These are phyloP conservation scores for Willisornis vidua DNA, from an alignment of 2,113 vertebrate genomes.

Conservation along the genomic window DNA sequence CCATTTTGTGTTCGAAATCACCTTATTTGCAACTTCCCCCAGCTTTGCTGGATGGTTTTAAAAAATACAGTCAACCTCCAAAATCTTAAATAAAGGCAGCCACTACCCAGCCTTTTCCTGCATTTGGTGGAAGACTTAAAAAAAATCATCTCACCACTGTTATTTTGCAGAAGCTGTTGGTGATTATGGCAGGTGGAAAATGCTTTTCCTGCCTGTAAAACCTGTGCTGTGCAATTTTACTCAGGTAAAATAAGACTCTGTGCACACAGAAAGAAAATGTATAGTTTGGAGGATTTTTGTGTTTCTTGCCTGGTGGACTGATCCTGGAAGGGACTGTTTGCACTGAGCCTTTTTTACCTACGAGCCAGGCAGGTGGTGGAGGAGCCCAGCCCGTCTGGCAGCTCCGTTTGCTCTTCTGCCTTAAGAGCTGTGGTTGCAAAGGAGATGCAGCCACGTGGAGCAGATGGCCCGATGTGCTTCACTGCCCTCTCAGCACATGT, in stretches of 20 bases:
- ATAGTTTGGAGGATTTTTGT: neutral
- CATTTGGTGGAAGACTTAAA: neutral
- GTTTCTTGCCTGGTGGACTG: neutral
- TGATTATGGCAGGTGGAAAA: neutral
- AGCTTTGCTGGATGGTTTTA: neutral
- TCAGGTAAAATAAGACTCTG: accelerated
- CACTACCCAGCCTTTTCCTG: neutral
- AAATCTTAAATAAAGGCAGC: neutral
- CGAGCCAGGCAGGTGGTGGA: neutral
- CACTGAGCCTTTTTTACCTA: neutral
- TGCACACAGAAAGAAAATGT: accelerated
- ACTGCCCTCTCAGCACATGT: accelerated
- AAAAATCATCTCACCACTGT: neutral
- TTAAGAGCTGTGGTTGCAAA: neutral
- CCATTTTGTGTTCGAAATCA: neutral
- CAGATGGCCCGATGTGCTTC: neutral
- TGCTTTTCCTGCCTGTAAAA: neutral
- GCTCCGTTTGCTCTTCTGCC: neutral
- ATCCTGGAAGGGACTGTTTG: neutral
- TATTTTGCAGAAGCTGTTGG: neutral
- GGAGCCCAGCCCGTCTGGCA: neutral
- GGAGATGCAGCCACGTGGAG: neutral
- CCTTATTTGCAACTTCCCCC: neutral
- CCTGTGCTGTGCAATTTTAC: neutral
- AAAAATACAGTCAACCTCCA: neutral